Base-by-base conservation (phyloP, 1,140 invertebrate genomes). In the Apolygus lucorum region DNA sequence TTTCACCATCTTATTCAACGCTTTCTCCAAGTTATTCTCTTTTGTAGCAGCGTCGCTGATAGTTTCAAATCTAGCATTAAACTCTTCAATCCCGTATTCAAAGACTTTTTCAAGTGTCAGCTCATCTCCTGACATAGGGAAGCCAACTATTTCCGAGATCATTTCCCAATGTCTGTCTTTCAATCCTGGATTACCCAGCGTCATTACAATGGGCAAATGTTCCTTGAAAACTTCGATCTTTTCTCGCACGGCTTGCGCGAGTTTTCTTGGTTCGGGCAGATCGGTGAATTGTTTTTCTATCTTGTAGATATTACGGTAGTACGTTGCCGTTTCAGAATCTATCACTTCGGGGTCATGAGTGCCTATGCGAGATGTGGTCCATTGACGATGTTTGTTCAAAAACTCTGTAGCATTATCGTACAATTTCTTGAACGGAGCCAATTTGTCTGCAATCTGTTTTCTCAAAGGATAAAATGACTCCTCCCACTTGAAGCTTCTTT, bases 41-140 rank as follows among this genome's bases (percentile, higher is more conserved):
- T 97, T 98, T 22, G 92, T 95, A 0, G 95, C 95, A 2, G 94
- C 89, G 78, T 98, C 95, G 28, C 93, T 95, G 75, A 98, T 96
- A 1, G 80, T 79, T 79, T 97, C 94, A 78, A 98, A 97, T 79
- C 94, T 94, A 0, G 88, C 79, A 14, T 97, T 88, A 78, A 93
- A 96, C 70, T 96, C 91, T 25, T 90, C 90, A 22, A 98, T 80
- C 68, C 93, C 91, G 78, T 95, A 93, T 76, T 96, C 94, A 28
- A 98, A 90, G n/a, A 95, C 87, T 81, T 93, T 94, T 25, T 88
- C 87, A 2, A 99, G 80, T 0, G 92, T 93, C 69, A 93, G 84
- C 21, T 90, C 87, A 14, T 70, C 69, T 72, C 95, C 91, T 2
- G 95, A 88, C 25, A 99, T 89, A 0, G 93, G 91, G 78, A 95